Evolutionary conservation across 1,140 invertebrate genomes (phyloP), one percentile per base, ranked within the genome.

Genomic region (Agrilus planipennis): DNA sequence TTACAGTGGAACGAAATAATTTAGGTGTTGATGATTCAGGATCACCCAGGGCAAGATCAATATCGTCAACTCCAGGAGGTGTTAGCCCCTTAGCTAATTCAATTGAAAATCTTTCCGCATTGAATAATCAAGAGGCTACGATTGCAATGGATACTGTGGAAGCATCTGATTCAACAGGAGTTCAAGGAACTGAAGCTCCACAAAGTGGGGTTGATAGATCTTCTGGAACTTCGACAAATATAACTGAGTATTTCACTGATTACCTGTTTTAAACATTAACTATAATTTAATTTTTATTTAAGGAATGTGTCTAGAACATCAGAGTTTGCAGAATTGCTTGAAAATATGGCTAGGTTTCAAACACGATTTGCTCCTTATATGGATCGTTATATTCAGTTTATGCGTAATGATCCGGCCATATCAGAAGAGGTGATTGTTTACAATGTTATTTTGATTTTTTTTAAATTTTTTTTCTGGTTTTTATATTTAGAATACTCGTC

Each of bases 351-450:
- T 25, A 57, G 61, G n/a, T 67, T 79, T 2, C 75, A 81, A 46
- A 59, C 59, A n/a, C 67, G 77, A 34, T 59, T 83, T 20, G 61
- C 69, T 45, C 78, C 79, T 1, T 77, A 75, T 42, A 54, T 81
- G 45, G 65, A 73, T 41, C 65, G 66, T 42, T 80, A 77, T 50
- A 67, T 72, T 20, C 53, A 63, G 27, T 65, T 79, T 25, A 68
- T 81, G 53, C 51, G 60, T 17, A 60, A 68, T 19, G 78, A 82
- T 61, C 73, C 73, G 37, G 53, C 60, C 10, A 68, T 76, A 51
- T 57, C 65, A 16, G 50, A 59, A 22, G 65, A 63, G 37, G 75
- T 76, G 57, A 60, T 45, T 50, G 3, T n/a, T 3, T 1, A 1
- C 12, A 15, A 15, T 2, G 28, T 27, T 19, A 16, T 1, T 7